Percentiles rank a stretch among this genome's conserved stretches.
Conservation (phyloP, 2,888 invertebrate genomes). For the Thera britannica region DNA sequence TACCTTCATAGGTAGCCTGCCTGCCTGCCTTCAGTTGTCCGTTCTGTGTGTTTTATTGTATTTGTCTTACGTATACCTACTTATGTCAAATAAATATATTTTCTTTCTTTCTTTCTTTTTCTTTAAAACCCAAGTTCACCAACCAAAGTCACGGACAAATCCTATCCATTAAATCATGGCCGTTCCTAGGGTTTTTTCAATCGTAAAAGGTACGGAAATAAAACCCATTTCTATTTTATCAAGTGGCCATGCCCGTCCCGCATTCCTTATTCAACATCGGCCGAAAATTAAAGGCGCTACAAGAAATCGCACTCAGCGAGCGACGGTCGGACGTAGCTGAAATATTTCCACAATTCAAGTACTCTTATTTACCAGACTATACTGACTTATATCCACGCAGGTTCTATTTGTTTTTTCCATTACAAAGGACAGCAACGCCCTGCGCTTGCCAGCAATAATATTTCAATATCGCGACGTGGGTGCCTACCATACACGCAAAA, state of each 20-base stretch:
- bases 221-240: constrained; percentile 50
- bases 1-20: too few species aligned
- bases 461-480: constrained; percentile 75
- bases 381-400: constrained; percentile 47
- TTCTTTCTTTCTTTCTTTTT: too few species aligned
- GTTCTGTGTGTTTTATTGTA: too few species aligned
- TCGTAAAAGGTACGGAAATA: constrained; percentile 41
- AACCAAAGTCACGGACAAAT: background rate
- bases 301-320: constrained; percentile 80
- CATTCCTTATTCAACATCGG: constrained; percentile 81
- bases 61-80: too few species aligned
- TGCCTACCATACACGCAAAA: constrained; percentile 69
- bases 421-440: constrained; percentile 78
- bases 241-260: constrained; percentile 52
- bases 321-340: constrained; percentile 60
- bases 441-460: constrained; percentile 72
- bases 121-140: background rate
- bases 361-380: constrained; percentile 69
- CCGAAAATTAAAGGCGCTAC: constrained; percentile 78
- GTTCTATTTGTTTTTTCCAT: constrained; percentile 81
- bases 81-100: too few species aligned
- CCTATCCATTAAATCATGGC: background rate
- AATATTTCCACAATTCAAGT: constrained; percentile 74
- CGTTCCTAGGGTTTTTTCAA: constrained; percentile 1
- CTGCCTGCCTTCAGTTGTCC: too few species aligned